These are phyloP conservation scores for Heliconius erato DNA, from an alignment of 2,888 invertebrate species.

Conservation along the genomic window DNA sequence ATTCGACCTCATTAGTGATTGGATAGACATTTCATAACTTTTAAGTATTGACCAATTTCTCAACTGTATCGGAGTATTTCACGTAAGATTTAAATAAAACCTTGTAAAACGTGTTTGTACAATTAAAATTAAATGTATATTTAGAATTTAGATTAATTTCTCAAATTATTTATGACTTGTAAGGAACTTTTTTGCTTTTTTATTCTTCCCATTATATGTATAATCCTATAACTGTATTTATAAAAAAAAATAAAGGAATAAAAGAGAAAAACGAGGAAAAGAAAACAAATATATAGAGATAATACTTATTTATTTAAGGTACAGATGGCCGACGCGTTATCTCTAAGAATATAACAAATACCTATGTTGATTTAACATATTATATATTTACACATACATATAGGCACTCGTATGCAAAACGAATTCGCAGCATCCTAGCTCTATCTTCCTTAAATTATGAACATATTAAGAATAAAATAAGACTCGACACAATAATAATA, in stretches of 20 bases:
- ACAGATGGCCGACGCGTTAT: conserved; percentile 67
- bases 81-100: conserved; percentile 20
- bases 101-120: conserved; percentile 1
- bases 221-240: neutral
- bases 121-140: neutral
- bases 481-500: conserved; percentile 30
- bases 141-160: neutral
- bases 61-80: neutral
- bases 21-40: conserved; percentile 7
- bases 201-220: too few relatives aligned
- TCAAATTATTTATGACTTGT: neutral
- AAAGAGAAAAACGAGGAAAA: conserved; percentile 49
- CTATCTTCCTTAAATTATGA: conserved; percentile 25
- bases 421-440: conserved; percentile 42
- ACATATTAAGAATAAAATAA: conserved; percentile 36
- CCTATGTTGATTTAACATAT: conserved; percentile 38
- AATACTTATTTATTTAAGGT: conserved; percentile 70
- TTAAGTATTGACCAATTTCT: conserved; percentile 19
- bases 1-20: conserved; percentile 4
- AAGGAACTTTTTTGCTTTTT: too few relatives aligned
- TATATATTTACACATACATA: conserved; percentile 59
- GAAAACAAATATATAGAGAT: conserved; percentile 46
- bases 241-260: too few relatives aligned
- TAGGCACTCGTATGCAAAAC: conserved; percentile 72
- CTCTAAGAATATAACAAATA: conserved; percentile 61